Evolutionary conservation across 2,113 vertebrate genomes (phyloP).

Genomic region (Cyprinodon tularosa): DNA sequence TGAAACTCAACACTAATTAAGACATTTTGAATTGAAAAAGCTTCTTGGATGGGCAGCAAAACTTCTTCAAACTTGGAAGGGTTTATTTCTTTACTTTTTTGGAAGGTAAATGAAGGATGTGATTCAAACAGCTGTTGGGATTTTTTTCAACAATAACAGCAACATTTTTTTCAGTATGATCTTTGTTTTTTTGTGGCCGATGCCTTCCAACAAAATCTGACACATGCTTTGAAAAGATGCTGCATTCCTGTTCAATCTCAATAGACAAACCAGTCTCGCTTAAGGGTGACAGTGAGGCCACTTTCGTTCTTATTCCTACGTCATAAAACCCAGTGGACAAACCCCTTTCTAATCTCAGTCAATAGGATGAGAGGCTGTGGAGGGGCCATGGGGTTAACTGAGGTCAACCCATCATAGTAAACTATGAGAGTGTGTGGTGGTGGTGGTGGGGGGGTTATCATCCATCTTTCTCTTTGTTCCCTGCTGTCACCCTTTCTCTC

Average conservation of each 20-base stretch:
- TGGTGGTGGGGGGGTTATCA: constrained; percentile 54
- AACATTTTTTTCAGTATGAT: constrained; percentile 5
- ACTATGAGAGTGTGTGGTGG: constrained; percentile 49
- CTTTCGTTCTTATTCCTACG: constrained; percentile 33
- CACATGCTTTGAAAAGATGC: constrained; percentile 7
- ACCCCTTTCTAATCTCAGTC: constrained; percentile 63
- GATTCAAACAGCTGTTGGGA: constrained; percentile 27
- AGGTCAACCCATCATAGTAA: constrained; percentile 68
- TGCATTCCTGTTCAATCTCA: constrained; percentile 15
- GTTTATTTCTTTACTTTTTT: too few species aligned
- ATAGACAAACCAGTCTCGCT: constrained; percentile 9
- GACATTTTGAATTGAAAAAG: too few species aligned
- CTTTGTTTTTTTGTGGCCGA: neutral
- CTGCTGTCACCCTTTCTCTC: constrained; percentile 40
- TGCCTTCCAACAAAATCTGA: constrained; percentile 5
- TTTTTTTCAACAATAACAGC: constrained; percentile 20
- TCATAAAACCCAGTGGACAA: constrained; percentile 59
- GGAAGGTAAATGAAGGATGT: constrained; percentile 1
- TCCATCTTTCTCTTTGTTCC: constrained; percentile 64
- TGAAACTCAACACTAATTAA: too few species aligned
- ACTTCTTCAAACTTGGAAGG: too few species aligned
- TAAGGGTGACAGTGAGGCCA: constrained; percentile 58
- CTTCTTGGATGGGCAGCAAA: too few species aligned
- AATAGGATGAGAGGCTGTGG: constrained; percentile 74
- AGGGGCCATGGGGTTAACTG: constrained; percentile 74